These are phyloP conservation scores for Oryzias woworae DNA, from an alignment of 2,113 vertebrate genomes.

Conservation along the genomic window DNA sequence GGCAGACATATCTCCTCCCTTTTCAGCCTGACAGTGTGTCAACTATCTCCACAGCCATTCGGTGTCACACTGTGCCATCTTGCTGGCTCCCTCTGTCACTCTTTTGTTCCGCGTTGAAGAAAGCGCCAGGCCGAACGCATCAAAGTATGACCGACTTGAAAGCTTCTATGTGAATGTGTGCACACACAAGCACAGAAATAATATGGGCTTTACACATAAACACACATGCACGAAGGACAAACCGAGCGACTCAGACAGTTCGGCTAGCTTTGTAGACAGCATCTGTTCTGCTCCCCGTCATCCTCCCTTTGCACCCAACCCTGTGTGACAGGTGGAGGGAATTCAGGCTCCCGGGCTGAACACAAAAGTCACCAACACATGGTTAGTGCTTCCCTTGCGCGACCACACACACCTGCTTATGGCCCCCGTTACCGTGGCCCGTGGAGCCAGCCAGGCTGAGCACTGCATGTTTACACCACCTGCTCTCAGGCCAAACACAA, in stretches of 20 bases:
- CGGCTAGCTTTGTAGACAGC: conserved; percentile 63
- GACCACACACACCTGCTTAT: conserved; percentile 61
- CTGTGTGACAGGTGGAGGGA: conserved; percentile 72
- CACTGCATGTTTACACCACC: conserved; percentile 59
- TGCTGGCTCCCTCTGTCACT: conserved; percentile 41
- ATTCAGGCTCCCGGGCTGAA: conserved; percentile 44
- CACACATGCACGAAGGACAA: conserved; percentile 21
- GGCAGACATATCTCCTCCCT: conserved; percentile 35
- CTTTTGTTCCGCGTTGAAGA: conserved; percentile 56
- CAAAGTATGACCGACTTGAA: conserved; percentile 58
- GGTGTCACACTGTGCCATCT: conserved; percentile 36
- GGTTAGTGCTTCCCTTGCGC: conserved; percentile 34
- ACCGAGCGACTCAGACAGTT: conserved; percentile 42
- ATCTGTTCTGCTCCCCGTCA: conserved; percentile 65
- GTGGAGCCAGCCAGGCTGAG: conserved; percentile 64
- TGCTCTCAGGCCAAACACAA: conserved; percentile 61
- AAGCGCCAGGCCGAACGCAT: conserved; percentile 42
- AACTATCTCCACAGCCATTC: conserved; percentile 43
- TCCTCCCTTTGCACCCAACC: conserved; percentile 59
- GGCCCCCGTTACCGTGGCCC: conserved; percentile 46
- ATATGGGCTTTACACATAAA: conserved; percentile 25
- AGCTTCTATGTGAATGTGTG: conserved; percentile 40
- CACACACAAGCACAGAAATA: conserved; percentile 19
- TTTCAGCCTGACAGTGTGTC: conserved; percentile 50
- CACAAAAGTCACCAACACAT: conserved; percentile 59